Percentiles rank a stretch among this genome's conserved stretches.
phyloP scores from a whole-genome alignment of 2,113 vertebrate species.

The Campylomormyrus tamandua region DNA sequence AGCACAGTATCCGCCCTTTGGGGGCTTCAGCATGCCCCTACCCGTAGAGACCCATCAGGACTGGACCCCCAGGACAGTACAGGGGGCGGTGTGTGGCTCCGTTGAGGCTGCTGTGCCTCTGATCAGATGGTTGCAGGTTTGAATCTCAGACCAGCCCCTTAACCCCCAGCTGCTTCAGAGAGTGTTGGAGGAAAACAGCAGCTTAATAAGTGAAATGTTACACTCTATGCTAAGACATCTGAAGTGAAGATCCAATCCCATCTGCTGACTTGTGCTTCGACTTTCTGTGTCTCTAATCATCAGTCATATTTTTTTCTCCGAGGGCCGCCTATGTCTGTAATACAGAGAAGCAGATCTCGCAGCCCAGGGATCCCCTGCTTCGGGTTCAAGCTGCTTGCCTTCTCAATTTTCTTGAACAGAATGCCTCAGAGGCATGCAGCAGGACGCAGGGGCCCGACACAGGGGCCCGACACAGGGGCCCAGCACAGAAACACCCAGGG shows the following conservation, averaged over 20 bases:
- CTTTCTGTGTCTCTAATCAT: neutral
- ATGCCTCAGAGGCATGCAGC: neutral
- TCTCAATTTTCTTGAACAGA: neutral
- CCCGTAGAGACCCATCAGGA: neutral
- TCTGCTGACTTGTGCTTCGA: neutral
- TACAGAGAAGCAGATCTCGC: neutral
- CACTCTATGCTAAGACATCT: neutral
- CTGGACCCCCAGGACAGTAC: neutral
- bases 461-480: slow-evolving; percentile 43
- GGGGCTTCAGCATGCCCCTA: neutral
- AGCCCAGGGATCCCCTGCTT: neutral
- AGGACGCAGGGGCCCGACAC: neutral
- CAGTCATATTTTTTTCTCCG: neutral
- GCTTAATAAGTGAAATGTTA: neutral
- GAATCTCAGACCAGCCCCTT: neutral
- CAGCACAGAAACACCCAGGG: slow-evolving; percentile 54
- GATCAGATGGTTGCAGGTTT: neutral
- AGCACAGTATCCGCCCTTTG: neutral
- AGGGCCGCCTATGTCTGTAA: neutral
- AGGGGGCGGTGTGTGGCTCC: neutral
- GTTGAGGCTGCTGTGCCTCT: too few relatives aligned
- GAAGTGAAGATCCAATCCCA: neutral
- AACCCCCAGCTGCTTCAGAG: neutral
- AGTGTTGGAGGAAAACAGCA: neutral
- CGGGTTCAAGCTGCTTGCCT: neutral